These are phyloP conservation scores for Prosapia bicincta DNA, from an alignment of 2,888 invertebrate genomes.

Conservation along the genomic window DNA sequence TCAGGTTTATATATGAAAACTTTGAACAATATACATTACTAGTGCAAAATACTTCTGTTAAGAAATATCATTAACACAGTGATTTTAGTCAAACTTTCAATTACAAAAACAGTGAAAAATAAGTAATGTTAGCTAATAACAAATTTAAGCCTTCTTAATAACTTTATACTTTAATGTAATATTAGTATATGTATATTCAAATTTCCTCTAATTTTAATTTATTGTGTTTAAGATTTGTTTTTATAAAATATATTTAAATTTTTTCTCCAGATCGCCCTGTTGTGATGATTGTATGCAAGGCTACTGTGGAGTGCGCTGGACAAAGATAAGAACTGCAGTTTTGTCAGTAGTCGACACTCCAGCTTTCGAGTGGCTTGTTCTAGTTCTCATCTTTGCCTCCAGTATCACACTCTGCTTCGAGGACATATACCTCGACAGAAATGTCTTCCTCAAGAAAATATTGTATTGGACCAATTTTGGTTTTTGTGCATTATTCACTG, in stretches of 20 bases:
- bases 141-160: conserved; percentile 10
- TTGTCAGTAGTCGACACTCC: conserved; percentile 86
- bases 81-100: no score
- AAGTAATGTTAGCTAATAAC: no score
- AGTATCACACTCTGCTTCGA: conserved; percentile 94
- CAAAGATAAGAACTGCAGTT: conserved; percentile 65
- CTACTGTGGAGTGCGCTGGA: conserved; percentile 71
- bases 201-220: no score
- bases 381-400: conserved; percentile 89
- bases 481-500: conserved; percentile 86
- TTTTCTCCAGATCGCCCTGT: conserved; percentile 76
- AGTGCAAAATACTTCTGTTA: no score
- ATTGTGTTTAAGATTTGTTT: no score
- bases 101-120: no score
- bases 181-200: conserved; percentile 10
- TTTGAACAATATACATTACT: no score
- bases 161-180: neutral
- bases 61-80: no score
- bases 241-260: no score
- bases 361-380: conserved; percentile 90
- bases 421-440: conserved; percentile 90
- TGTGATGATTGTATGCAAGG: conserved; percentile 73
- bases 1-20: no score
- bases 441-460: conserved; percentile 73
- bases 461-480: conserved; percentile 89